Percentiles rank a stretch among this genome's conserved stretches.
Conservation (phyloP, 2,797 vertebrate genomes). For the Chlorospingus flavigularis region DNA sequence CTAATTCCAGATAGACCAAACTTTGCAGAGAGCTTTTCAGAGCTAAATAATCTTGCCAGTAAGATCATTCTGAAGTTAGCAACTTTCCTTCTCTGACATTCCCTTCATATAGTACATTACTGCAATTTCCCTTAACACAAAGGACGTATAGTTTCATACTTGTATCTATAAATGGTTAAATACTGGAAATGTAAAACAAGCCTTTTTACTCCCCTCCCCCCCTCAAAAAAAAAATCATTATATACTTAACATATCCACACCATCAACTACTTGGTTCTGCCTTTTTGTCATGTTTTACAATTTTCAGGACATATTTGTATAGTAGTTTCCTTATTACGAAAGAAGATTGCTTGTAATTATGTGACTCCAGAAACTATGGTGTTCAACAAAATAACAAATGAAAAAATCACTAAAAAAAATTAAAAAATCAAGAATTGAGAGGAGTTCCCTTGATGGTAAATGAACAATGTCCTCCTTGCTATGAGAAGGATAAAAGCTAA, state of each 20-base stretch:
- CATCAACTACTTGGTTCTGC: neutral
- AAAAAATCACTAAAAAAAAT: neutral
- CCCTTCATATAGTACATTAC: neutral
- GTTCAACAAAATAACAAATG: neutral
- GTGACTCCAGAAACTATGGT: neutral
- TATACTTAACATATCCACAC: neutral
- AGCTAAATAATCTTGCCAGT: neutral
- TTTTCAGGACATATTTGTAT: neutral
- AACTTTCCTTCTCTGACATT: neutral
- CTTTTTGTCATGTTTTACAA: neutral
- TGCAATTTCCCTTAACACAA: neutral
- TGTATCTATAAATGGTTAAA: neutral
- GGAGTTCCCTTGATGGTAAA: neutral
- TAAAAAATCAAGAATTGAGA: neutral
- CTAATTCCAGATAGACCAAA: neutral
- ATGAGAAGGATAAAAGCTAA: neutral
- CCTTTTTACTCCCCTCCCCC: neutral
- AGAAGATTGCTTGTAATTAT: neutral
- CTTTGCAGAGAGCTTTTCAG: neutral
- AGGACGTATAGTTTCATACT: neutral
- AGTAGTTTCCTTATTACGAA: neutral
- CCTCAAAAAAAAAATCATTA: fast-evolving
- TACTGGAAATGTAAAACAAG: neutral
- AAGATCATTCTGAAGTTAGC: neutral
- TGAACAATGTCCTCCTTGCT: neutral